Evolutionary conservation across 2,888 invertebrate species (phyloP), one percentile per base, ranked within the genome.

Genomic region (Charanyca ferruginea): DNA sequence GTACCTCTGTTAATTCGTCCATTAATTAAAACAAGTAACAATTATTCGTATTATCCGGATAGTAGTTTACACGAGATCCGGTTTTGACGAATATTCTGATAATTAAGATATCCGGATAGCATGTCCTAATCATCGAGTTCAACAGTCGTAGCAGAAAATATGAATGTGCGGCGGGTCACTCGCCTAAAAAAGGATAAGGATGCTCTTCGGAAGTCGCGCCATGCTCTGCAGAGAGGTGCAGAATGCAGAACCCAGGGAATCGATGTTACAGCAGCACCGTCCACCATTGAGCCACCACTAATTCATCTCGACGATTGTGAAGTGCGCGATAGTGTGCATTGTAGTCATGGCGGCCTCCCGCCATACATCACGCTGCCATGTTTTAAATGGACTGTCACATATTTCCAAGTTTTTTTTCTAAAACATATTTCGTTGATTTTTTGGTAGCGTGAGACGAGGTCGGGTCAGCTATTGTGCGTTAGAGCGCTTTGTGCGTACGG

Each of bases 291-390:
- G 35, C 20, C 20, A 22, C 38, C 41, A n/a, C 13, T 18, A 18
- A 22, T 32, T 59, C 49, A 54, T 54, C 38, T 54, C 18, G 42
- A 8, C 49, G 53, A 32, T 38, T 47, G 35, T 42, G 62, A 52
- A 28, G 62, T 47, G 57, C 59, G 49, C 52, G 38, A 22, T 35
- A 62, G 67, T 62, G 60, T 55, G 47, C 41, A 42, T n/a, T 44
- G 68, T 41, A 78, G 77, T 82, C 73, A 81, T 18, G 41, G n/a
- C 35, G 48, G 59, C 49, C 28, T 44, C 38, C 66, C 73, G 79
- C 83, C 86, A 89, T 92, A 91, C 81, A 91, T 91, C 91, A 91
- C 87, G 67, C 59, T 59, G 71, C 60, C 44, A 53, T 51, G 72
- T 79, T 86, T 83, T 83, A 83, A 83, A 78, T 81, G 84, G 80